Evolutionary conservation across 2,888 invertebrate species (phyloP), one percentile per base, ranked within the genome.

Genomic region (Patella ulyssiponensis): DNA sequence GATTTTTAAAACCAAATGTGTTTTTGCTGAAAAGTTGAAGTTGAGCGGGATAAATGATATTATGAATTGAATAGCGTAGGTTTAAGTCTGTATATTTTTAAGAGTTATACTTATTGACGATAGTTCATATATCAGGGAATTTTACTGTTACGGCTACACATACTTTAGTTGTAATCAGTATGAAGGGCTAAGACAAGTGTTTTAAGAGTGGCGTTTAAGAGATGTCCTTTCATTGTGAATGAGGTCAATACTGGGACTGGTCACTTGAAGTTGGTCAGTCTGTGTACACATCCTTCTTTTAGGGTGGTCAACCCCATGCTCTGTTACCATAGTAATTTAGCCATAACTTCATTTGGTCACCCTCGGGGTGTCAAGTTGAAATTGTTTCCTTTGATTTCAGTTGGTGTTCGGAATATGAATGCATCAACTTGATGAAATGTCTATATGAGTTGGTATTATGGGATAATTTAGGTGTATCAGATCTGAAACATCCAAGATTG

Each of bases 191-290:
- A 64, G 23, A 23, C 64, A 64, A 64, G 64, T 64, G 64, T 64
- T 64, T 64, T 64, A 64, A 23, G 64, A 64, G 64, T 64, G 64
- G 64, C 9, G 20, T 64, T 64, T 64, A 64, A 64, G 64, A 64
- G 64, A 23, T 23, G 14, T 64, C 20, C 64, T 64, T 64, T 64
- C 20, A 64, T 64, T 64, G 64, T 64, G 14, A 64, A 64, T 23
- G 64, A 64, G 64, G 64, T 64, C 64, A 64, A 23, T 23, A 23
- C 23, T 64, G 23, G 20, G 64, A 64, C 64, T 64, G 64, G 64
- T 64, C 64, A 64, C 20, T 64, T 64, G 11, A 64, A 64, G 64
- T 64, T 64, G 64, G 64, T 64, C 64, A 64, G 64, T 64, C 64
- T 64, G 64, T 64, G 64, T 64, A 64, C 64, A 64, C 64, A 64